Conservation (phyloP, 2,797 vertebrate genomes). For the Nasua narica region DNA sequence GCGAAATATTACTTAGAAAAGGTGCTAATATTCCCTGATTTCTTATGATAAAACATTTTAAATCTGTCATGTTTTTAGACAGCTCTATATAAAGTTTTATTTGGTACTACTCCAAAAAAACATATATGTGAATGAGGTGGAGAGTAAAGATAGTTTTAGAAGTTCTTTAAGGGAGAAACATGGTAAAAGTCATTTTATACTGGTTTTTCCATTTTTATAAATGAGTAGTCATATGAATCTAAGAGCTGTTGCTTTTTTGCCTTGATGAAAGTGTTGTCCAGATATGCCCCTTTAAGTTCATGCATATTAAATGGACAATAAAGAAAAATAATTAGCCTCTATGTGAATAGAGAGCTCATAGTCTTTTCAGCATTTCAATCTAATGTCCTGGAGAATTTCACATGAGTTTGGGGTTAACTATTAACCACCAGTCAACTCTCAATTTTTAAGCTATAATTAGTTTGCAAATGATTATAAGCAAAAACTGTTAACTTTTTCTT, state of each 20-base stretch:
- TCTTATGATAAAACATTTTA: neutral
- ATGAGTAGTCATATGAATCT: neutral
- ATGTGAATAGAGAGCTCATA: constrained; percentile 13
- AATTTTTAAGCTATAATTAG: constrained; percentile 49
- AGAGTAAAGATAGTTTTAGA: neutral
- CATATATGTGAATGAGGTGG: neutral
- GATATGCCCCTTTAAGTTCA: constrained; percentile 4
- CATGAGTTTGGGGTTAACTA: constrained; percentile 45
- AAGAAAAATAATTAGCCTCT: constrained; percentile 48
- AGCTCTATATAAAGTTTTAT: neutral
- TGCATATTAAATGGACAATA: constrained; percentile 27
- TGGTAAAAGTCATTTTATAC: neutral
- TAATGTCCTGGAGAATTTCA: constrained; percentile 16
- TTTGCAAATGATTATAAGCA: constrained; percentile 52
- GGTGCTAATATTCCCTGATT: neutral
- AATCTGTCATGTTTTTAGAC: neutral
- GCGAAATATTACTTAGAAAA: neutral
- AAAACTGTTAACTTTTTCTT: constrained; percentile 10
- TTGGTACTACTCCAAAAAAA: neutral
- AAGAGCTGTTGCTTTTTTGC: constrained; percentile 17
- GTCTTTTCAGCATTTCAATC: constrained; percentile 31
- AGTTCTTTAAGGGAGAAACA: neutral
- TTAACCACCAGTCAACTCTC: constrained; percentile 36
- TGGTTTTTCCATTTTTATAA: constrained; percentile 8
- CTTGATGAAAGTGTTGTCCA: constrained; percentile 31